Base-by-base conservation (phyloP, 1,140 invertebrate genomes). In the Aphaenogaster ashmeadi region DNA sequence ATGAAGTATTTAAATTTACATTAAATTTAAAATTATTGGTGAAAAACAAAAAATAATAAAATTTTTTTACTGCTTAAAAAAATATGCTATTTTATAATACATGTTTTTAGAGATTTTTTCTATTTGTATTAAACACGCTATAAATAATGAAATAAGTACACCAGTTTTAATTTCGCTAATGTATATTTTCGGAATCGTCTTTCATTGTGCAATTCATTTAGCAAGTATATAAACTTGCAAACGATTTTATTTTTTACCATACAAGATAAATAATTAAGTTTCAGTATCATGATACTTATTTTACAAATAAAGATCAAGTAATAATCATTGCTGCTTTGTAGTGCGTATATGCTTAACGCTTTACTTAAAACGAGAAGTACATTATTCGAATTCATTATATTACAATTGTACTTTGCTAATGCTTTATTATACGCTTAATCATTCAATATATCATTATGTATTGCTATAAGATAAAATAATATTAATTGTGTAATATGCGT, bases 311-410 rank as follows among this genome's bases (percentile, higher is more conserved):
- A 58, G 21, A 21, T 21, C n/a, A 58, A 11, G 44, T 67, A 67
- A 67, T 44, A 5, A 67, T 67, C 9, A 41, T 66, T 66, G 8
- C 21, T 18, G n/a, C 66, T 69, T 69, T 44, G 41, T 54, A 72
- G 50, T 54, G 69, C 3, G 11, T 0, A 54, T 36, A n/a, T 21
- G 8, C 69, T 72, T 36, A 52, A 72, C 11, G 21, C 7, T 9
- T 0, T 33, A 62, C 27, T 33, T 38, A n/a, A 38, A 64, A 18
- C 27, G 13, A 27, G 27, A 71, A 52, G 8, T 52, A 36, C 15
- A 36, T 33, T 72, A 11, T 72, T 54, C 9, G 27, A 72, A 36
- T 54, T 54, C 4, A 36, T 52, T 21, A 54, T 52, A 36, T 33
- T 36, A 33, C 3, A 0, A 52, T 18, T 64, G 13, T 71, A 52